phyloP scores from a whole-genome alignment of 2,113 vertebrate species.

The Calidris pygmaea region DNA sequence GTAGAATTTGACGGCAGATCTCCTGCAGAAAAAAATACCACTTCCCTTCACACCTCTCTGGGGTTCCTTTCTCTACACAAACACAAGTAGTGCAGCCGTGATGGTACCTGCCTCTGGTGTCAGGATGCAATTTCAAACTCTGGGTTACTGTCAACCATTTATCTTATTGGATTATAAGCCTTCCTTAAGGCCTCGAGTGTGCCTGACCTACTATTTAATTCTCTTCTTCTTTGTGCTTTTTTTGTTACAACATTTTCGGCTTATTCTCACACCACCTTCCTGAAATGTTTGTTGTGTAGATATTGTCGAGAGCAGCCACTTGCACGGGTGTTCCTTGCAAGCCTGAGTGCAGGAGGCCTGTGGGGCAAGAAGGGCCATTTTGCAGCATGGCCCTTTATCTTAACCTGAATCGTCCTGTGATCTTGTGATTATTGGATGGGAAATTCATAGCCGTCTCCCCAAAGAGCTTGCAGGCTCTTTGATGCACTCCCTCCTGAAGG shows the following conservation, averaged over 20 bases:
- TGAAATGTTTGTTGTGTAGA: neutral
- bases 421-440: too few relatives aligned
- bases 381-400: too few relatives aligned
- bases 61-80: neutral
- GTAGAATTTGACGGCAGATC: neutral
- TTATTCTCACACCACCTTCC: neutral
- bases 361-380: too few relatives aligned
- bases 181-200: neutral
- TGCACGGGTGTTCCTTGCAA: too few relatives aligned
- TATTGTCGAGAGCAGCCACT: neutral
- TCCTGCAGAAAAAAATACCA: neutral
- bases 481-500: too few relatives aligned
- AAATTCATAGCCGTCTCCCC: too few relatives aligned
- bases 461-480: too few relatives aligned
- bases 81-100: neutral
- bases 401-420: too few relatives aligned
- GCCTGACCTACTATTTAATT: neutral
- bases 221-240: neutral
- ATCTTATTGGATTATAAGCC: neutral
- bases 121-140: neutral
- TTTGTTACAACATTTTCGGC: neutral
- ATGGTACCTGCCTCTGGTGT: neutral
- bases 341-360: too few relatives aligned
- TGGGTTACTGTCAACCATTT: neutral
- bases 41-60: neutral